These are phyloP conservation scores for Protonibea diacanthus DNA, from an alignment of 2,797 vertebrate genomes.

Conservation along the genomic window DNA sequence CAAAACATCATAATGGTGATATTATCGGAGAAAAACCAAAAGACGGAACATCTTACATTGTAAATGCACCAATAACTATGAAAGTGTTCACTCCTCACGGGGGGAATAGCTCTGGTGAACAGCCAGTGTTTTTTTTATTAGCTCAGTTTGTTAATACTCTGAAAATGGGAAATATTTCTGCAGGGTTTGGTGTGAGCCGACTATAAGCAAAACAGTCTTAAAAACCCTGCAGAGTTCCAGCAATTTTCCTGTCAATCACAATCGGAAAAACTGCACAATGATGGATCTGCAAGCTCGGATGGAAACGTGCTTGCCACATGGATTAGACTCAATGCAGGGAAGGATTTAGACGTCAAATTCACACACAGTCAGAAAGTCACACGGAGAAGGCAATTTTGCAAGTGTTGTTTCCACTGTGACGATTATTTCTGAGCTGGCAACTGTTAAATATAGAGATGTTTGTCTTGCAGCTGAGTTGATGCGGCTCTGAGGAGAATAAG, in stretches of 20 bases:
- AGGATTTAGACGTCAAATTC: conserved; percentile 28
- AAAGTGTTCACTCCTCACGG: conserved; percentile 9
- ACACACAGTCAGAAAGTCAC: conserved; percentile 28
- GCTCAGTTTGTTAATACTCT: conserved; percentile 12
- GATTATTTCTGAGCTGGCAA: conserved; percentile 23
- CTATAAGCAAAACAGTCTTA: conserved; percentile 24
- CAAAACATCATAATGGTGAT: conserved; percentile 54
- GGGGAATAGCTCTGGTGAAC: conserved; percentile 27
- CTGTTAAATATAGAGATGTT: conserved; percentile 7
- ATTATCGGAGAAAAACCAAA: conserved; percentile 38
- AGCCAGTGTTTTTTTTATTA: conserved; percentile 46
- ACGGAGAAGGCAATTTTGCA: conserved; percentile 1
- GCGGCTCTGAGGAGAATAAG: conserved; percentile 5
- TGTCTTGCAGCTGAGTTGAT: not conserved
- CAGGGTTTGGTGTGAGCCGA: conserved; percentile 21
- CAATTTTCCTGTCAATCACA: conserved; percentile 37
- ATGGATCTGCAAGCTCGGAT: conserved; percentile 21
- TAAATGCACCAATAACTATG: conserved; percentile 25
- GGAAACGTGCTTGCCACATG: conserved; percentile 31
- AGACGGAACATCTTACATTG: conserved; percentile 20
- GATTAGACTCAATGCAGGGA: conserved; percentile 26
- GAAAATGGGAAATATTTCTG: not conserved
- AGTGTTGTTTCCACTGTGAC: conserved; percentile 9
- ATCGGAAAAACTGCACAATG: conserved; percentile 11
- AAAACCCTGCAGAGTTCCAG: conserved; percentile 13